phyloP scores from a whole-genome alignment of 2,888 invertebrate species.

The Drosophila falleni region DNA sequence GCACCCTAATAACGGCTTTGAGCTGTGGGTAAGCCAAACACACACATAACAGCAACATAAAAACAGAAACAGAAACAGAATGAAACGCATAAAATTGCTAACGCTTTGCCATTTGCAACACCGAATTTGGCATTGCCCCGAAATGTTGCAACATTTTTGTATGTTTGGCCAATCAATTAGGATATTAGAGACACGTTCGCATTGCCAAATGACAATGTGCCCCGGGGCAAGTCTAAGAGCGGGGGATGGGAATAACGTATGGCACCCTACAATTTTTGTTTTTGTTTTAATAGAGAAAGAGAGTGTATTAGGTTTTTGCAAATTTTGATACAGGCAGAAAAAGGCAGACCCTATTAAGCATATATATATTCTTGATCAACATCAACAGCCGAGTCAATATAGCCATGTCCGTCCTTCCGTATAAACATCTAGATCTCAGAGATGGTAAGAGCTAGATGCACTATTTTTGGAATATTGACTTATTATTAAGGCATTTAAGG shows the following conservation, averaged over 20 bases:
- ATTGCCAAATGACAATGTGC: slow-evolving; percentile 39
- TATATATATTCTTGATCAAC: too few species aligned
- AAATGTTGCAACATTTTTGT: slow-evolving; percentile 33
- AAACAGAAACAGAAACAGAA: slow-evolving; percentile 14
- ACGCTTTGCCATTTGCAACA: slow-evolving; percentile 27
- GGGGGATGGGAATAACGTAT: neutral
- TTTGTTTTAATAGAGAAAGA: too few species aligned
- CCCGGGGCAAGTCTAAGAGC: slow-evolving; percentile 1
- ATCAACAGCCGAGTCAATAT: too few species aligned
- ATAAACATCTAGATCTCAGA: too few species aligned
- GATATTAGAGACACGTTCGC: slow-evolving; percentile 55
- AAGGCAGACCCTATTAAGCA: too few species aligned
- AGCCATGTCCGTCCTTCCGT: too few species aligned
- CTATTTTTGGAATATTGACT: too few species aligned
- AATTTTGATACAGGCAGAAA: too few species aligned
- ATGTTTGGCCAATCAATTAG: slow-evolving; percentile 72
- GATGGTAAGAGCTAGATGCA: too few species aligned
- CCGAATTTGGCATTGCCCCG: slow-evolving; percentile 6
- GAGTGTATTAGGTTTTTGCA: too few species aligned
- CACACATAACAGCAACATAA: slow-evolving; percentile 4
- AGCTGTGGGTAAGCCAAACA: slow-evolving; percentile 8
- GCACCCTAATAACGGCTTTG: neutral
- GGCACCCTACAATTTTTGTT: slow-evolving; percentile 1
- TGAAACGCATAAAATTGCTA: slow-evolving; percentile 46
- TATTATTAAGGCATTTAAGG: too few species aligned